Percentiles rank a stretch among this genome's conserved stretches.
These are phyloP conservation scores for Oryzias melastigma DNA, from an alignment of 2,113 vertebrate genomes.

Conservation along the genomic window DNA sequence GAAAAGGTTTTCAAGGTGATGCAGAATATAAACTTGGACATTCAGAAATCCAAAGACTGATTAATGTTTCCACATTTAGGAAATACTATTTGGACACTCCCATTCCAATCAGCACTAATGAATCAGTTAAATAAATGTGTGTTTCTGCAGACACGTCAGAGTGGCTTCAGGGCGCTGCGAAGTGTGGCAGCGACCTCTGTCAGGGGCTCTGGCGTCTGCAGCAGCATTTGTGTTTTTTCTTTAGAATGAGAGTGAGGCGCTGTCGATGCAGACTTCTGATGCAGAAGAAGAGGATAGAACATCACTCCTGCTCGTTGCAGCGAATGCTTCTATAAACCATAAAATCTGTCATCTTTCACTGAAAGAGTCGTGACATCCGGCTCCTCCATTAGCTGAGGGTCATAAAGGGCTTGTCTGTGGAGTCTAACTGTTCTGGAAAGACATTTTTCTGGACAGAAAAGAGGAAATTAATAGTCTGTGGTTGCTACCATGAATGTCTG, in stretches of 20 bases:
- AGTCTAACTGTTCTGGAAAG: slow-evolving; percentile 29
- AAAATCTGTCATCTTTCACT: slow-evolving; percentile 7
- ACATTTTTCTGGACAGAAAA: slow-evolving; percentile 24
- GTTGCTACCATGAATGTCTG: slow-evolving; percentile 50
- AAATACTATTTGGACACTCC: too few relatives aligned
- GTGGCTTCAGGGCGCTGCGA: not conserved
- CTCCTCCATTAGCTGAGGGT: slow-evolving; percentile 20
- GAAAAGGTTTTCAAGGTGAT: too few relatives aligned
- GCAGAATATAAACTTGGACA: too few relatives aligned
- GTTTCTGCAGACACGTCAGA: not conserved
- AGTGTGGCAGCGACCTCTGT: slow-evolving; percentile 39
- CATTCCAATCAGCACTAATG: too few relatives aligned
- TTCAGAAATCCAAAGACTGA: too few relatives aligned
- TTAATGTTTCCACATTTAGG: too few relatives aligned
- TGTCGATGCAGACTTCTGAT: not conserved
- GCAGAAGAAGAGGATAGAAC: not conserved
- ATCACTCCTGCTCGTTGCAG: not conserved
- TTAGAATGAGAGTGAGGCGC: too few relatives aligned
- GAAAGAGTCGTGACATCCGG: slow-evolving; percentile 44
- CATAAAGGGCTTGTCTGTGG: slow-evolving; percentile 40
- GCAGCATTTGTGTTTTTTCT: too few relatives aligned
- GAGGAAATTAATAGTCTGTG: slow-evolving; percentile 41
- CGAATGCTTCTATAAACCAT: slow-evolving; percentile 1
- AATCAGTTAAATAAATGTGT: too few relatives aligned
- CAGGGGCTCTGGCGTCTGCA: slow-evolving; percentile 31